Evolutionary conservation across 2,113 vertebrate species (phyloP).

Genomic region (Echinops telfairi): DNA sequence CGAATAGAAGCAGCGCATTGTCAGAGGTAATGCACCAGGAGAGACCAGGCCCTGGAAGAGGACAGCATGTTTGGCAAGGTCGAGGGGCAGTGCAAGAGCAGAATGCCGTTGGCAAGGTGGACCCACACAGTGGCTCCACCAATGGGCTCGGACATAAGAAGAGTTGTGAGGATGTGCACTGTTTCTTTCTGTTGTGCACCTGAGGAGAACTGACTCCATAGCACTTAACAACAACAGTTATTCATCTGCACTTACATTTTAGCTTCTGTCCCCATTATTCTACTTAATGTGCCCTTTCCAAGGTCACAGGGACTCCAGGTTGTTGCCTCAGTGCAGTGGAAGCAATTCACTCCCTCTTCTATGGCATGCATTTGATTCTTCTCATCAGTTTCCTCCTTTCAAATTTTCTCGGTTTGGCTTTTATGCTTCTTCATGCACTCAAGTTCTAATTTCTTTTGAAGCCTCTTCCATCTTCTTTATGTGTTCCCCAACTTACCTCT

Average conservation of each 20-base stretch:
- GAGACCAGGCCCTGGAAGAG: too few species aligned
- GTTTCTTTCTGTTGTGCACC: too few species aligned
- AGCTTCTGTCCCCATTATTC: not conserved
- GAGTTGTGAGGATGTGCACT: too few species aligned
- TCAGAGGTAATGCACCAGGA: too few species aligned
- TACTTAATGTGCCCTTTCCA: not conserved
- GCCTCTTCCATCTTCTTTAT: conserved; percentile 13
- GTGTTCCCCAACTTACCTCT: not conserved
- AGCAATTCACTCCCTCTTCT: not conserved
- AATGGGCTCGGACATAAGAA: too few species aligned
- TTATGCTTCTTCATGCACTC: not conserved
- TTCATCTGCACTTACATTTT: not conserved
- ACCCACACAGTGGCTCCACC: too few species aligned
- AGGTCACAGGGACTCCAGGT: not conserved
- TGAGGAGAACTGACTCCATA: too few species aligned
- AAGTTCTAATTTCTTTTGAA: not conserved
- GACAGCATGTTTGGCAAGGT: too few species aligned
- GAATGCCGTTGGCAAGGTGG: too few species aligned
- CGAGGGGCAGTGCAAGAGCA: too few species aligned
- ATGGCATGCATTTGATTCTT: not conserved
- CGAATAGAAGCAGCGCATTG: too few species aligned
- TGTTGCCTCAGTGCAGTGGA: not conserved
- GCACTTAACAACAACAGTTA: too few species aligned
- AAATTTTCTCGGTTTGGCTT: not conserved
- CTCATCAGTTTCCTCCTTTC: not conserved